Percentiles rank a stretch among this genome's conserved stretches.
These are phyloP conservation scores for Ethmia dodecea DNA, from an alignment of 2,888 invertebrate genomes.

Conservation along the genomic window DNA sequence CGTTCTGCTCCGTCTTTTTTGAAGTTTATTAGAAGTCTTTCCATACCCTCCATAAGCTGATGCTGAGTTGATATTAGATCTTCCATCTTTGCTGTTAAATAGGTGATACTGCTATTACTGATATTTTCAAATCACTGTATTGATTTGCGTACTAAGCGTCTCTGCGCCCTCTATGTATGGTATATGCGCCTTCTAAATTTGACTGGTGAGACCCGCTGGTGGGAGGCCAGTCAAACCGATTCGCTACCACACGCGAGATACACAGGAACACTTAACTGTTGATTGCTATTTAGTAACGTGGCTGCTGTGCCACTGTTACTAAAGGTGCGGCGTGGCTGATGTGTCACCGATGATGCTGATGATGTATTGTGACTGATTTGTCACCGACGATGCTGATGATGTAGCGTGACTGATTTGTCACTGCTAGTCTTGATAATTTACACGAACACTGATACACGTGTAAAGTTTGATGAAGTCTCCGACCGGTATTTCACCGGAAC, in stretches of 20 bases:
- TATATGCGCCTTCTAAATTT: neutral
- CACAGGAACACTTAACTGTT: neutral
- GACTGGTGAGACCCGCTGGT: slow-evolving; percentile 2
- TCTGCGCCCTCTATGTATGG: neutral
- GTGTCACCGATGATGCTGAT: no score
- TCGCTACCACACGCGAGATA: slow-evolving; percentile 18
- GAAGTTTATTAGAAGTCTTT: slow-evolving; percentile 4
- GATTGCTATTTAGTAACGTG: no score
- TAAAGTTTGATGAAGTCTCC: no score
- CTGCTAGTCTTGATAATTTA: no score
- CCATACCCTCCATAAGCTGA: slow-evolving; percentile 4
- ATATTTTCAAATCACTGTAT: neutral
- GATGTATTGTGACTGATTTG: no score
- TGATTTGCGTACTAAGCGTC: neutral
- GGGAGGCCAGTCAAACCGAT: slow-evolving; percentile 1
- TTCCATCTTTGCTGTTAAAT: slow-evolving; percentile 1
- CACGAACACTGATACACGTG: no score
- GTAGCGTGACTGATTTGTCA: no score
- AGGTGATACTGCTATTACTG: neutral
- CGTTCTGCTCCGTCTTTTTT: slow-evolving; percentile 11
- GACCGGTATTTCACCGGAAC: no score
- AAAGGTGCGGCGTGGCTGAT: no score
- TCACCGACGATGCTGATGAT: no score
- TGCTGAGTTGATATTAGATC: slow-evolving; percentile 4
- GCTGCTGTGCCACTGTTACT: no score